These are phyloP conservation scores for Scylla paramamosain DNA, from an alignment of 1,140 invertebrate species.

Conservation along the genomic window DNA sequence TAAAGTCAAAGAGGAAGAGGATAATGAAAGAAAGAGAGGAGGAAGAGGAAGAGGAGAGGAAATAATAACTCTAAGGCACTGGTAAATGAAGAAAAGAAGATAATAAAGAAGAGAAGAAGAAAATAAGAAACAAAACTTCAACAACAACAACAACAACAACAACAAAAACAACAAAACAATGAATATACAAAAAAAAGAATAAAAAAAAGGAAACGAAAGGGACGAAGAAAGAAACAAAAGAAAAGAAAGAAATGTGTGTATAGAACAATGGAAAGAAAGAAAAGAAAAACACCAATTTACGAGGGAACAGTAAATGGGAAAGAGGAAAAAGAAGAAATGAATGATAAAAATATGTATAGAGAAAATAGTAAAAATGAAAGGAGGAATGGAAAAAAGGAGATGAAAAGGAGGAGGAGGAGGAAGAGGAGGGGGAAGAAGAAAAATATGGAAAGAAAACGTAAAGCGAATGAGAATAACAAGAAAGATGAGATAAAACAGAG, in stretches of 20 bases:
- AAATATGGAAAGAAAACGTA: too few relatives aligned
- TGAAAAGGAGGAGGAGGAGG: neutral
- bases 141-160: neutral
- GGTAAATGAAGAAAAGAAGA: neutral
- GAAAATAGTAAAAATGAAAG: neutral
- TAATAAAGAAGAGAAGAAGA: neutral
- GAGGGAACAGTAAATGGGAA: neutral
- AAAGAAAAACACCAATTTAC: neutral
- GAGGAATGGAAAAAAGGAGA: conserved; percentile 19
- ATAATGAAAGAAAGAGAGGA: neutral
- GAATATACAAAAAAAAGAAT: neutral
- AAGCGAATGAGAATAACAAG: too few relatives aligned
- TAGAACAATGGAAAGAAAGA: neutral
- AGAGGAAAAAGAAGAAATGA: neutral
- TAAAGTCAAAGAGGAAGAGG: neutral
- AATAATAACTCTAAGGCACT: neutral
- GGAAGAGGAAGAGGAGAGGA: neutral
- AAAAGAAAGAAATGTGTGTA: neutral
- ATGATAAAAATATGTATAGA: conserved; percentile 36
- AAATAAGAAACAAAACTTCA: neutral
- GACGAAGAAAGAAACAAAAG: neutral
- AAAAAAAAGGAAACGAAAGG: neutral
- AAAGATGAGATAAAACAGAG: neutral
- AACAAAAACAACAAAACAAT: neutral
- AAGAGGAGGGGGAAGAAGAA: neutral